Base-by-base conservation (phyloP, 2,797 vertebrate species). In the Percopsis omiscomaycus region DNA sequence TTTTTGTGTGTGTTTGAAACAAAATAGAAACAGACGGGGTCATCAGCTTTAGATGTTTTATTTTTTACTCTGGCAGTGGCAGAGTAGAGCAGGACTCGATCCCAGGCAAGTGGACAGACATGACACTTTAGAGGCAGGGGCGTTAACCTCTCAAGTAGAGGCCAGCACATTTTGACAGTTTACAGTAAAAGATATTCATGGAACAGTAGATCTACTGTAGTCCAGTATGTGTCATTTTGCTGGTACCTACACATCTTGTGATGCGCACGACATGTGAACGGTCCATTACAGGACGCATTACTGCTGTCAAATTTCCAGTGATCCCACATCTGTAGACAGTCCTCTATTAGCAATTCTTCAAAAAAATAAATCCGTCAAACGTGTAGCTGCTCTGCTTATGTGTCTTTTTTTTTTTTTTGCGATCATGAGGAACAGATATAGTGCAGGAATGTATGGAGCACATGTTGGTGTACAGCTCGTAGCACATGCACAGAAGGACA, bases 401-500 rank as follows among this genome's bases (percentile, higher is more conserved):
- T 30, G 37, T 55, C 2, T 13, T 16, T 55, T 63, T 69, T 55
- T 27, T 68, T 61, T 63, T 47, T 63, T 53, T 66, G 50, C 11
- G 27, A 32, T 52, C 50, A 62, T n/a, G 46, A 27, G 12, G 49
- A 15, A 13, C 56, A 11, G n/a, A 48, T 58, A 51, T n/a, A 28
- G 52, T 45, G 64, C 12, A 58, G 22, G 46, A 32, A 44, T 52
- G 37, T 55, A 22, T 57, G 22, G 50, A 61, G 49, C 75, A 79
- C 74, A 54, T 81, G 71, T 28, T 70, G 56, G 13, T 37, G 50
- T 58, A 59, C 37, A 42, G 37, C 37, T 42, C 64, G 55, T 15
- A 66, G 12, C n/a, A 32, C 3, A 30, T 32, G 2, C 6, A 42
- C 6, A 42, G 3, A 42, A 42, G 37, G 37, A 42, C 8, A 22